Conservation (phyloP, 2,113 vertebrate genomes). For the Suncus etruscus region DNA sequence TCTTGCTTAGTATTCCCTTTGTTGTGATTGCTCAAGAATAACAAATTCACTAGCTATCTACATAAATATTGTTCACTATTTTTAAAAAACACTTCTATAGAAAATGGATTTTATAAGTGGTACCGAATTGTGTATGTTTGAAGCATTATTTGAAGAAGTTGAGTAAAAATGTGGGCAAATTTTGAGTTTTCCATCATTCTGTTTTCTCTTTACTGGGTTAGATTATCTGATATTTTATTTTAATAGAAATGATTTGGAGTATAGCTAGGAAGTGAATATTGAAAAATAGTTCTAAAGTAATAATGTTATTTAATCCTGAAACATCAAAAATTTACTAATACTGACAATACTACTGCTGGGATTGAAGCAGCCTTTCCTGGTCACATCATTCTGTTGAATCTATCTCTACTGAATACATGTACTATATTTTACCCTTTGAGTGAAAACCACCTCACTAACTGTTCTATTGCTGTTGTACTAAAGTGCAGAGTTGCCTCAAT, state of each 20-base stretch:
- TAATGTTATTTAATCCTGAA: constrained; percentile 14
- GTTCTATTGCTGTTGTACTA: constrained; percentile 19
- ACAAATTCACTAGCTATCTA: neutral
- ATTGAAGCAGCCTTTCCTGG: constrained; percentile 45
- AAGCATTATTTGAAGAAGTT: neutral
- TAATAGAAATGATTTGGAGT: constrained; percentile 41
- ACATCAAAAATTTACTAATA: constrained; percentile 35
- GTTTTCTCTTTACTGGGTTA: constrained; percentile 19
- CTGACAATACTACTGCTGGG: constrained; percentile 8
- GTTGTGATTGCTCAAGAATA: constrained; percentile 21
- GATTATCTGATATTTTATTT: constrained; percentile 42
- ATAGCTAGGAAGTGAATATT: constrained; percentile 46
- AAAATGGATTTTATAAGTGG: neutral
- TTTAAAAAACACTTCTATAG: neutral
- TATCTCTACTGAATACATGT: neutral
- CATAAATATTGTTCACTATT: constrained; percentile 29
- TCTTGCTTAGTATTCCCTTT: neutral
- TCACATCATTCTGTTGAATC: neutral
- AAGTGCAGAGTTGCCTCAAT: constrained; percentile 59
- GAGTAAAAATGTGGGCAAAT: neutral
- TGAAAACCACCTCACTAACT: constrained; percentile 47
- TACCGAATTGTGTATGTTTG: neutral
- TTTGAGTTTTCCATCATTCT: constrained; percentile 30
- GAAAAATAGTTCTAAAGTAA: constrained; percentile 58
- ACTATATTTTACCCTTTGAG: constrained; percentile 44